Percentiles rank a stretch among this genome's conserved stretches.
These are phyloP conservation scores for Paramormyrops hopkinsi DNA, from an alignment of 2,797 vertebrate genomes.

Conservation along the genomic window DNA sequence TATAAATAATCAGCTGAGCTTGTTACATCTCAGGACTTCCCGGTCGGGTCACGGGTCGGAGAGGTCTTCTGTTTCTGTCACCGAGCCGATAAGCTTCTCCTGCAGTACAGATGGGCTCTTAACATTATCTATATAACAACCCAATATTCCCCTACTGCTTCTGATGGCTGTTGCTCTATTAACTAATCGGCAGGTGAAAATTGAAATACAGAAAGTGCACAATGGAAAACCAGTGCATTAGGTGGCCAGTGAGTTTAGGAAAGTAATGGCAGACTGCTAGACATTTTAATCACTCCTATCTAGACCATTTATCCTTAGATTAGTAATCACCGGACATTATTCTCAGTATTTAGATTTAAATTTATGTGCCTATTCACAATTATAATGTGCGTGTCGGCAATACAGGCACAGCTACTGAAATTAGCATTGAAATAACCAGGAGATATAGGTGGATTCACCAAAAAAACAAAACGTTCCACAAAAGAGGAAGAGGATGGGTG, in stretches of 20 bases:
- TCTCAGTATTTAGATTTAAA: background rate
- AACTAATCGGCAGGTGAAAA: background rate
- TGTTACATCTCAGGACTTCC: background rate
- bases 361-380: constrained; percentile 2
- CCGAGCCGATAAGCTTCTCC: background rate
- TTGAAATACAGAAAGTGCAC: background rate
- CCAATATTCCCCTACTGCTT: background rate
- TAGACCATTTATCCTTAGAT: background rate
- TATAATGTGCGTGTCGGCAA: background rate
- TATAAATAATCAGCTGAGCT: background rate
- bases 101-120: background rate
- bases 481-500: background rate
- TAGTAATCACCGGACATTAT: background rate
- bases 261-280: background rate
- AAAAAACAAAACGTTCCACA: background rate
- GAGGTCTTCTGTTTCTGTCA: background rate
- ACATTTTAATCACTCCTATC: background rate
- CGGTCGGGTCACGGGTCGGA: background rate
- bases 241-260: background rate
- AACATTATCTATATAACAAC: background rate
- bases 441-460: background rate
- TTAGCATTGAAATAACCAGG: background rate
- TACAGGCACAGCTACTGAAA: background rate
- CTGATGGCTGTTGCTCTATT: background rate
- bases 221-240: background rate